Base-by-base conservation (phyloP, 2,797 vertebrate genomes). In the Aselliscus stoliczkanus region DNA sequence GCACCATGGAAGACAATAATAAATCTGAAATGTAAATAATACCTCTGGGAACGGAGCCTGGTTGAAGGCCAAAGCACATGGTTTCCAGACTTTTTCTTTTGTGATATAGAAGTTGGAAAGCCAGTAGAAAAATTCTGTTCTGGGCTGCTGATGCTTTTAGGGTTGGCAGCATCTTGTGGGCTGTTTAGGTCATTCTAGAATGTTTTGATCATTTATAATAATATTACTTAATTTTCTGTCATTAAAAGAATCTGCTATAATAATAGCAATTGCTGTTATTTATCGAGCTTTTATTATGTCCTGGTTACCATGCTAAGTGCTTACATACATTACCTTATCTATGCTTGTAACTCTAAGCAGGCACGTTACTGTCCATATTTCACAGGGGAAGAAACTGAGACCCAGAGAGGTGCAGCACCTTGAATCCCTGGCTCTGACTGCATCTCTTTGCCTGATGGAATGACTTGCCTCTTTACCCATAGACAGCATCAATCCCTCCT, bases 11-110 rank as follows among this genome's bases (percentile, higher is more conserved):
- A 98, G 97, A 98, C 95, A 98, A 98, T 98, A 98, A 98, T 98
- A 98, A 98, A 98, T 98, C 97, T 96, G 93, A 97, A 98, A 98
- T 97, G 96, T 97, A 98, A 98, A 98, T 98, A 97, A 97, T 96
- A 87, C 86, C 95, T 94, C 86, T 89, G 92, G 92, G 95, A 94
- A 95, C 85, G 84, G 29, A 92, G 27, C 31, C 70, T 95, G 82
- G 65, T 91, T 92, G 93, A 97, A 96, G 94, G 93, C 94, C 90
- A 97, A 95, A 95, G n/a, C 50, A 86, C 0, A 0, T 90, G 44
- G 44, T 93, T 96, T 96, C 25, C 11, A 86, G 90, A 92, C n/a
- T 58, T 95, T 95, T 94, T 86, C 58, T 95, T 82, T 96, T 88
- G 42, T 94, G 29, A 72, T 91, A 79, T 34, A 88, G 64, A 91